Evolutionary conservation across 2,113 vertebrate genomes (phyloP).

Genomic region (Lepus europaeus): DNA sequence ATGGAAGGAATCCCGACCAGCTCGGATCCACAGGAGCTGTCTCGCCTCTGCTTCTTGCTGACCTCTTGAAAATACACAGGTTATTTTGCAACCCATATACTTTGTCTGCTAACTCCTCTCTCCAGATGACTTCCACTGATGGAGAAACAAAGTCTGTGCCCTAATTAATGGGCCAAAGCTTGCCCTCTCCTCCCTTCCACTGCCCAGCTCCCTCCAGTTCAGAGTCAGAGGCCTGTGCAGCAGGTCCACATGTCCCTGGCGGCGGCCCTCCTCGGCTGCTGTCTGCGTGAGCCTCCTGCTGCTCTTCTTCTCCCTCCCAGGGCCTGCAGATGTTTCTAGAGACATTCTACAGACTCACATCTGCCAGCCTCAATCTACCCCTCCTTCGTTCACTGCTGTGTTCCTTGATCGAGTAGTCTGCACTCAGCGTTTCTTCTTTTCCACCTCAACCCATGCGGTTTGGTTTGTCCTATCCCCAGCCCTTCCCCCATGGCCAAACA

Average conservation of each 20-base stretch:
- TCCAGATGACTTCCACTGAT: not conserved
- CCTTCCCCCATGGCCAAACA: not conserved
- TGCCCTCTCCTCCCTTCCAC: no score
- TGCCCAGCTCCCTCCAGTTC: not conserved
- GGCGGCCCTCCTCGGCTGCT: not conserved
- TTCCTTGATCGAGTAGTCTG: not conserved
- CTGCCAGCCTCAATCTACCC: fast-evolving
- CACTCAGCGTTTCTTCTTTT: fast-evolving
- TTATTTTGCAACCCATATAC: not conserved
- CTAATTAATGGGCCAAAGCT: not conserved
- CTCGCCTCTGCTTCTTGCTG: not conserved
- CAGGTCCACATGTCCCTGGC: fast-evolving
- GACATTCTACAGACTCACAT: not conserved
- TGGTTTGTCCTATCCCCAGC: no score
- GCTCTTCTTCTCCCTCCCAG: no score
- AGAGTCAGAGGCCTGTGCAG: not conserved
- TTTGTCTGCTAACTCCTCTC: not conserved
- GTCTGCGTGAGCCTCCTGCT: not conserved
- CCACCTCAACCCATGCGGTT: not conserved
- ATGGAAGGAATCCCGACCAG: not conserved
- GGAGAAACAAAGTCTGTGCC: not conserved
- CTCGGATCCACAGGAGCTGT: not conserved
- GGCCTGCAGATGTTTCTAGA: not conserved
- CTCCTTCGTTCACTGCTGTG: no score
- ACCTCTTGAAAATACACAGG: not conserved